Evolutionary conservation across 2,797 vertebrate genomes (phyloP).

Genomic region (Leucoraja ocellata): DNA sequence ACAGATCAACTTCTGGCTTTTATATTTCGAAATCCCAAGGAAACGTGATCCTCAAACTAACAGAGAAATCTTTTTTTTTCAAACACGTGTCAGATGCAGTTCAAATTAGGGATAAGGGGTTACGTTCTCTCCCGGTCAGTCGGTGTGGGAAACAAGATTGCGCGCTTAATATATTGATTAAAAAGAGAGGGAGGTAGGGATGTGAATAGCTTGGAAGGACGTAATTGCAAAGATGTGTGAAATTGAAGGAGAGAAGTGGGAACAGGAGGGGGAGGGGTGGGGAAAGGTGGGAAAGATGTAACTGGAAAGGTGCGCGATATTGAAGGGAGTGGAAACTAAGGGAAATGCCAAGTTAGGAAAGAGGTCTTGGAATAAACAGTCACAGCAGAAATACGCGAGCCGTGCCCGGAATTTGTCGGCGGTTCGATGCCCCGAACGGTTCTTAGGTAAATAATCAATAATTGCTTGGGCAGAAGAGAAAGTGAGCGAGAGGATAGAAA

Average conservation of each 20-base stretch:
- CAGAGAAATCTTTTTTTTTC: background rate
- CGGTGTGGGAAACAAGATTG: background rate
- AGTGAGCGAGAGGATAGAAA: background rate
- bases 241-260: background rate
- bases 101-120: background rate
- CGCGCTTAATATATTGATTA: background rate
- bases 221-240: background rate
- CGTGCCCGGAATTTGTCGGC: background rate
- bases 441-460: conserved; percentile 15
- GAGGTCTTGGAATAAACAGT: background rate
- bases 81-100: conserved; percentile 13
- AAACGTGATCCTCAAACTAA: conserved; percentile 5
- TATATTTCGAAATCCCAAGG: conserved; percentile 3
- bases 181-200: background rate
- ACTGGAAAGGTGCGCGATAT: too few relatives aligned
- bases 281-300: too few relatives aligned
- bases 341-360: too few relatives aligned
- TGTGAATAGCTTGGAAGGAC: too few relatives aligned
- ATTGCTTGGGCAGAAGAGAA: background rate
- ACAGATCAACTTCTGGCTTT: background rate
- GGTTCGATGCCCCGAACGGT: background rate
- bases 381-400: background rate
- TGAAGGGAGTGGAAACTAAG: too few relatives aligned
- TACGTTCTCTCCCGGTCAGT: background rate
- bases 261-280: background rate